Evolutionary conservation across 2,888 invertebrate genomes (phyloP).

Genomic region (Auanema freiburgensis): DNA sequence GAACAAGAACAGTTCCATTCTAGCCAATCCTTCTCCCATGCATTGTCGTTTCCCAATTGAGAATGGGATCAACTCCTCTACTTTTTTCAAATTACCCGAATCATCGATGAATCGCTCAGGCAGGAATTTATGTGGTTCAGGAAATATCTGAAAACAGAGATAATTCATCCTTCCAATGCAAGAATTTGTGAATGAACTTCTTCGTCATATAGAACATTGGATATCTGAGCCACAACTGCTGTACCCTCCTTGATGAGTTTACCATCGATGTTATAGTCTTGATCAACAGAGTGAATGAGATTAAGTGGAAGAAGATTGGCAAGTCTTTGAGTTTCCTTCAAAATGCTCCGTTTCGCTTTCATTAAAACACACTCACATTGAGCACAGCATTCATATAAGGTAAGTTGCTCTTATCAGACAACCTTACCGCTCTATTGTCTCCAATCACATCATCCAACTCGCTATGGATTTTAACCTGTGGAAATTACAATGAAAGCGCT

Average conservation of each 20-base stretch:
- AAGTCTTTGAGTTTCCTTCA: neutral
- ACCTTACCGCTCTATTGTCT: neutral
- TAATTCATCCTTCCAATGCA: no score
- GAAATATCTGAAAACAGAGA: constrained; percentile 44
- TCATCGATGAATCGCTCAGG: constrained; percentile 48
- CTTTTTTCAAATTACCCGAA: constrained; percentile 37
- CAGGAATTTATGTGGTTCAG: constrained; percentile 42
- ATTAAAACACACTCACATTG: neutral
- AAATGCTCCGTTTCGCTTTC: neutral
- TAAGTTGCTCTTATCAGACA: neutral
- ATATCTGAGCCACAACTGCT: constrained; percentile 32
- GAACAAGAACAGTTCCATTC: constrained; percentile 36
- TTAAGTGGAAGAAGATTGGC: neutral
- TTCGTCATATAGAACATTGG: constrained; percentile 30
- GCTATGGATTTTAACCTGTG: neutral
- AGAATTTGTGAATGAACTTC: neutral
- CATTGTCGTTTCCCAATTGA: constrained; percentile 37
- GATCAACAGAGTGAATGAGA: neutral
- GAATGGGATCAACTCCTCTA: constrained; percentile 36
- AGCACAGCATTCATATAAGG: neutral
- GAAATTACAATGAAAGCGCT: no score
- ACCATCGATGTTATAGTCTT: neutral
- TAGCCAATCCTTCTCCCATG: constrained; percentile 31
- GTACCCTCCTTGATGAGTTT: constrained; percentile 23
- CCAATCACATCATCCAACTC: neutral